Evolutionary conservation across 1,140 invertebrate genomes (phyloP), one percentile per base, ranked within the genome.

Genomic region (Drosophila ironensis): DNA sequence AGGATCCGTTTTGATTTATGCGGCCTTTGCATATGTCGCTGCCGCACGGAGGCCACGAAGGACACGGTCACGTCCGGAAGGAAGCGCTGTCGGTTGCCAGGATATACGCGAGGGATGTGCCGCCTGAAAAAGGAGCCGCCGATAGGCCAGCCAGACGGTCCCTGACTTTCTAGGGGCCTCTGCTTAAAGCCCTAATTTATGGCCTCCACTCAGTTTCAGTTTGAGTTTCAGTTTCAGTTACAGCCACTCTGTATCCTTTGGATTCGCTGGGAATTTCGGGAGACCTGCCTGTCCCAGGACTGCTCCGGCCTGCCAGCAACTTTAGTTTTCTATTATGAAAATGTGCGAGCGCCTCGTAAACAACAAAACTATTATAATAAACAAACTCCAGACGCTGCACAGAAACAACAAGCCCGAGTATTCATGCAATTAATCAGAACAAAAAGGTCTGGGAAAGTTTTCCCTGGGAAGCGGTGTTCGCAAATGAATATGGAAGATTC

Each of bases 131-230:
- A 16, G 24, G 22, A 50, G 11, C 20, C 33, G 11, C 28, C 52
- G 27, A 52, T 69, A 44, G 54, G 44, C 52, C 51, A 50, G 47
- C 27, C 30, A 35, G 12, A 16, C 33, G 14, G 33, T 4, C 17
- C 14, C 19, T 20, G 57, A 17, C 16, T 28, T 28, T 33, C 14
- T 12, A 12, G 30, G 16, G 7, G 2, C 24, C 19, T 50, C 27
- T 37, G 46, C 68, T 57, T 17, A 38, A 67, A 68, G 52, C 56
- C 33, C 24, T 72, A 77, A 82, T 76, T 82, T 81, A 81, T 76
- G 77, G 47, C 51, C 25, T 47, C 46, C 52, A 40, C 57, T 67
- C 40, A 19, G 42, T 47, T 37, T 17, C 22, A 14, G 57, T 42
- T 64, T 60, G 33, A 25, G 27, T 46, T 35, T 11, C 22, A 19